Base-by-base conservation (phyloP, 2,888 invertebrate genomes). In the Leucophenga montana region DNA sequence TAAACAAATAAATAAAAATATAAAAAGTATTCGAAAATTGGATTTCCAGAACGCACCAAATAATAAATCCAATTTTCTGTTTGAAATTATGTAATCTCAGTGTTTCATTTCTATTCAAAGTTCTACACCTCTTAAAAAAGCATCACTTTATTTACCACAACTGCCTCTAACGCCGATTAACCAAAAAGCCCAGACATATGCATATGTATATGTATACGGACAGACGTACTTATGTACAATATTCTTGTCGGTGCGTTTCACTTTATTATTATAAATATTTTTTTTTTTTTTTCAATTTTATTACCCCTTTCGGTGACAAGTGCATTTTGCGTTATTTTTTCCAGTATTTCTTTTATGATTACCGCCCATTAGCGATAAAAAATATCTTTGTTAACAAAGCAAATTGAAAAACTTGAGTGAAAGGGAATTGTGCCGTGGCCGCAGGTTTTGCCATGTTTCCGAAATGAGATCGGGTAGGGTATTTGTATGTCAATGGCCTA, bases 321-420 rank as follows among this genome's bases (percentile, higher is more conserved):
- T 82, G 80, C 78, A 81, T 73, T 80, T 83, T 71, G 75, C 73
- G 77, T 71, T 61, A 11, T 33, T 61, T 44, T 61, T 39, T 44
- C 6, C 13, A 50, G 39, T 39, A 13, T 44, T 62, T 70, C 73
- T 77, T 76, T 82, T 77, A 77, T 83, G 74, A 71, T 67, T 74
- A 77, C 78, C 84, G 80, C 79, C 73, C 75, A 75, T 73, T 72
- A 74, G 75, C 77, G 80, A 82, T 83, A 74, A 83, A 76, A 57
- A 82, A 76, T 78, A 75, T 80, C 73, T 73, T 81, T 83, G 78
- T 80, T 81, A 78, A 82, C 80, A 75, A 82, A 82, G 78, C 78
- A 83, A 78, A 78, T 77, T 71, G 77, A 54, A 66, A 39, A 61
- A 54, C 53, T 5, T 39, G 39, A 39, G 39, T 39, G 39, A 39